Percentiles rank a stretch among this genome's conserved stretches.
phyloP scores from a whole-genome alignment of 2,113 vertebrate species.

The Corythaixoides concolor region DNA sequence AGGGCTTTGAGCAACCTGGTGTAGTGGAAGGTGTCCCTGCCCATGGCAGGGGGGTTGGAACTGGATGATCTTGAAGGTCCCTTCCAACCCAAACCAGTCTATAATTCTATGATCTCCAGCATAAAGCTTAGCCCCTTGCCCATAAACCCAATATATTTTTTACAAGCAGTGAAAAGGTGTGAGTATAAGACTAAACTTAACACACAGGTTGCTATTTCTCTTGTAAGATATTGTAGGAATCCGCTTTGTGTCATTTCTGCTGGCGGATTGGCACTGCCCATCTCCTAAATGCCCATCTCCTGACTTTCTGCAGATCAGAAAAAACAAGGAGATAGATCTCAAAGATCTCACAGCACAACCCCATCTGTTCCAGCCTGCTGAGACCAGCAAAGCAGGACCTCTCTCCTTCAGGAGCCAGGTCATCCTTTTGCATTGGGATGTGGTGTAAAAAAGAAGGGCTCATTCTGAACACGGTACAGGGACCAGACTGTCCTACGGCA shows the following conservation, averaged over 20 bases:
- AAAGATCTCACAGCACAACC: not conserved
- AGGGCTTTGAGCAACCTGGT: no score
- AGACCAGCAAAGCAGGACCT: not conserved
- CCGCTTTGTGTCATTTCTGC: not conserved
- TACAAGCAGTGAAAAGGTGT: not conserved
- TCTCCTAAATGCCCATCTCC: not conserved
- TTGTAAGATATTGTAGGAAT: not conserved
- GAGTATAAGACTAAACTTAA: not conserved
- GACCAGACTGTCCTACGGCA: not conserved
- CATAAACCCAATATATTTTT: not conserved
- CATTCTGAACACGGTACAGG: accelerated
- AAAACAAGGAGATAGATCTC: not conserved
- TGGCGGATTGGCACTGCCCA: not conserved
- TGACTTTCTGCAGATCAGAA: not conserved
- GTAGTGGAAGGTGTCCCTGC: no score
- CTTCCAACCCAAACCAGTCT: no score
- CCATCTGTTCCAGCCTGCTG: no score
- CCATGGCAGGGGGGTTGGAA: no score
- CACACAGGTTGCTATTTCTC: not conserved
- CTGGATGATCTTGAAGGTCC: no score
- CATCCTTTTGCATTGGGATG: not conserved
- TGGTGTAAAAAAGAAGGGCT: not conserved
- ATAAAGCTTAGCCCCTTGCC: not conserved
- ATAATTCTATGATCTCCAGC: not conserved
- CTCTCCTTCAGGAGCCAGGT: not conserved